Evolutionary conservation across 1,140 invertebrate genomes (phyloP), one percentile per base, ranked within the genome.

Genomic region (Drosophila ananassae): DNA sequence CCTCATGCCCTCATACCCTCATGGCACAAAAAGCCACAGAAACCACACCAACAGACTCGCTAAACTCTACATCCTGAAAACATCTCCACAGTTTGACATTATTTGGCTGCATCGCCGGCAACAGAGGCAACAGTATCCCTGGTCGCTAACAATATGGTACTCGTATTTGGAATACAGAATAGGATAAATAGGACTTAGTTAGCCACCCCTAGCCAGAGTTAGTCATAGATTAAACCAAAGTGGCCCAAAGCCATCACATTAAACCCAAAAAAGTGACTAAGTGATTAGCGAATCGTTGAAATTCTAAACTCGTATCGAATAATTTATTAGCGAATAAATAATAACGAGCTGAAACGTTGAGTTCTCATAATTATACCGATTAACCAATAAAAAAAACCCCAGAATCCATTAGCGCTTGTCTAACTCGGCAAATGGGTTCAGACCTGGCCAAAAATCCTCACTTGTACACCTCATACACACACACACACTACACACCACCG

Each of bases 141-240:
- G 90, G 90, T 91, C 90, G 73, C 77, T 91, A 60, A 91, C 90
- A 89, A 91, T 91, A 84, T 91, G 90, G 90, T 91, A 28, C 25
- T 28, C 25, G 25, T 28, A 91, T 67, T 82, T 73, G 44, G 72
- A 67, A 47, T 6, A 47, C 21, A 24, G 21, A 50, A 24, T 66
- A 59, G 51, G 28, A 71, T 25, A 21, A 34, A 51, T 52, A 53
- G 12, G 30, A 47, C 50, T 32, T 63, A 75, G 52, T 48, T 41
- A 63, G 37, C 24, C 28, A 44, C 53, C 28, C 50, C 8, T 5
- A 2, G 6, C 41, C 41, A 44, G 17, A 47, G 61, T 63, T 69
- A 68, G 51, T 48, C 32, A 10, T 64, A 51, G 34, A 22, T 52
- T 47, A 21, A 34, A 21, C 17, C 17, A 22, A 47, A 32, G 25